phyloP scores from a whole-genome alignment of 1,140 invertebrate species.

The Whitmania pigra region DNA sequence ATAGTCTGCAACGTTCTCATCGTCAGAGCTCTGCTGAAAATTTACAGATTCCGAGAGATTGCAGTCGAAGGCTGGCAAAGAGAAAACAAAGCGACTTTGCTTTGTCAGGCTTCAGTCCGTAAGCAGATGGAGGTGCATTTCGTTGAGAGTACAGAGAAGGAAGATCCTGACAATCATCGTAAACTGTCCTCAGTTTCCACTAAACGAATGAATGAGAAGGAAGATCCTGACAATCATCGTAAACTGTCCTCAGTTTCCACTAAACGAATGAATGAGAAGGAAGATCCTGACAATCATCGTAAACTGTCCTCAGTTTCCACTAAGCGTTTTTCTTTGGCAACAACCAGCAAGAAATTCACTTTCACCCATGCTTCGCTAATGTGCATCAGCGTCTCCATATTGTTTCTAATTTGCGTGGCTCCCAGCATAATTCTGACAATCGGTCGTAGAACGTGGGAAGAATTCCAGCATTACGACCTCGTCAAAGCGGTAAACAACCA shows the following conservation, averaged over 20 bases:
- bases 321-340: too few species aligned
- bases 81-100: too few species aligned
- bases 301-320: too few species aligned
- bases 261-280: background rate
- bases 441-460: conserved; percentile 15
- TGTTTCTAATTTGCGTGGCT: conserved; percentile 22
- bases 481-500: conserved; percentile 7
- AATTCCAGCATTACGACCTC: background rate
- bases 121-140: background rate
- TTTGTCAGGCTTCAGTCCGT: background rate
- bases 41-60: background rate
- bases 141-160: background rate
- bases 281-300: background rate
- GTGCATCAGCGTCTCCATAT: conserved; percentile 21
- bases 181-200: too few species aligned
- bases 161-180: background rate
- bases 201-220: background rate
- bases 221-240: background rate
- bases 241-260: too few species aligned
- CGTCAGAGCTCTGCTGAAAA: conserved; percentile 12
- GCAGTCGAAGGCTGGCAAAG: background rate
- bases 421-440: conserved; percentile 23
- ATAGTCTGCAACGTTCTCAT: conserved; percentile 22
- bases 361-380: conserved; percentile 18
- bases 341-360: background rate